A percentile compares a stretch with the other conserved stretches of the same genome.
These are phyloP conservation scores for Amblyraja radiata DNA, from an alignment of 2,797 vertebrate species.

Conservation along the genomic window DNA sequence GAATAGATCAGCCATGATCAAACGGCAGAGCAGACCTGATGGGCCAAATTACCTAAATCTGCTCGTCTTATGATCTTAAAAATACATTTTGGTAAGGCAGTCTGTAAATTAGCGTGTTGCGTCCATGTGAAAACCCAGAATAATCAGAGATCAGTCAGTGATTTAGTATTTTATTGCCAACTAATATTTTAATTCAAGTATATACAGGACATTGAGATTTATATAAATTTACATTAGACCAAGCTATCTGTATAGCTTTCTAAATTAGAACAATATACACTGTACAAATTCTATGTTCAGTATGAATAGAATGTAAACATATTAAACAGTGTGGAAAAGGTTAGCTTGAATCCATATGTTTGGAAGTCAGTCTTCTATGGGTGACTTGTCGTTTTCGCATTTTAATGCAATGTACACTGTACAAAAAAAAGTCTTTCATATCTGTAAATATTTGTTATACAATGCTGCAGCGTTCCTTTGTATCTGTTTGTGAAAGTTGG, in stretches of 20 bases:
- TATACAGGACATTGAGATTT: constrained; percentile 17
- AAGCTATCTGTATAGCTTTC: constrained; percentile 17
- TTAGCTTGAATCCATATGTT: neutral
- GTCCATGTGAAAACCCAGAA: neutral
- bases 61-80: too few species aligned
- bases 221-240: constrained; percentile 27
- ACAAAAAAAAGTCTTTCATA: neutral
- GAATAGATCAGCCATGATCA: too few species aligned
- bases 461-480: constrained; percentile 64
- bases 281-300: constrained; percentile 1
- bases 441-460: constrained; percentile 45
- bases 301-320: neutral
- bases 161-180: constrained; percentile 15
- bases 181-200: constrained; percentile 25
- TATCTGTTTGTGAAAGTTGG: constrained; percentile 73
- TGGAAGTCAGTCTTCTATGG: neutral
- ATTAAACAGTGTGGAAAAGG: neutral
- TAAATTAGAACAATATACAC: constrained; percentile 21
- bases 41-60: too few species aligned
- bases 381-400: neutral
- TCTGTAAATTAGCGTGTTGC: too few species aligned
- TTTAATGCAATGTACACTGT: neutral
- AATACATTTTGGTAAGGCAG: too few species aligned
- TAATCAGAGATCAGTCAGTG: neutral
- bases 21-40: too few species aligned